phyloP scores from a whole-genome alignment of 1,140 invertebrate species.

The Caenorhabditis tropicalis region DNA sequence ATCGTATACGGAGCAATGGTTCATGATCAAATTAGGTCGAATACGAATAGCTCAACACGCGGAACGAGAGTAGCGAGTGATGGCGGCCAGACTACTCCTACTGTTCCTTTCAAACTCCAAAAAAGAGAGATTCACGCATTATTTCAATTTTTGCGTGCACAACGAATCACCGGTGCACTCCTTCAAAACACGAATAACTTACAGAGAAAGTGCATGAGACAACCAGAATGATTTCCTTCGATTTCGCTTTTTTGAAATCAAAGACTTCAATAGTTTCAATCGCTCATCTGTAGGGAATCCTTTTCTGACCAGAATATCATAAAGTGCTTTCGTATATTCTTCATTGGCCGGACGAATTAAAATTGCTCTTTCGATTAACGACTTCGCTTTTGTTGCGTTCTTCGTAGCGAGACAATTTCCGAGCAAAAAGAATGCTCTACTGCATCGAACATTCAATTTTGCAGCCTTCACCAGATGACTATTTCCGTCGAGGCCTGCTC shows the following conservation, averaged over 20 bases:
- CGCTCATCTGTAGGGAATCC: not conserved
- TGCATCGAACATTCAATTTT: not conserved
- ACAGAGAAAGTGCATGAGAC: not conserved
- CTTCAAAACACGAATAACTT: not conserved
- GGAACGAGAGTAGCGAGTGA: too few species aligned
- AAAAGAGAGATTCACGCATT: too few species aligned
- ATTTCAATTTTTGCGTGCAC: too few species aligned
- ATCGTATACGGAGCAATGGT: too few species aligned
- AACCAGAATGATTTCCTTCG: not conserved
- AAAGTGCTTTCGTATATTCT: not conserved
- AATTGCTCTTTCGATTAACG: not conserved
- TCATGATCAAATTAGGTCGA: too few species aligned
- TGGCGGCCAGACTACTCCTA: too few species aligned
- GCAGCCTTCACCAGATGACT: not conserved
- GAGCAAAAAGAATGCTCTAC: not conserved
- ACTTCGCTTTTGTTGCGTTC: slow-evolving; percentile 5
- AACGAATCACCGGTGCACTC: too few species aligned
- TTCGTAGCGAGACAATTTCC: not conserved
- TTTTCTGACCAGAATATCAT: not conserved
- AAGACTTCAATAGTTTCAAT: not conserved
- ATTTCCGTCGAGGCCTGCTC: slow-evolving; percentile 3
- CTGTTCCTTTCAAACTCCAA: too few species aligned
- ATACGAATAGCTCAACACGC: too few species aligned
- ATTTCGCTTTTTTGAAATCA: not conserved
- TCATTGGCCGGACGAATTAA: not conserved